phyloP scores from a whole-genome alignment of 2,797 vertebrate genomes.

The Pseudomugil tenellus region DNA sequence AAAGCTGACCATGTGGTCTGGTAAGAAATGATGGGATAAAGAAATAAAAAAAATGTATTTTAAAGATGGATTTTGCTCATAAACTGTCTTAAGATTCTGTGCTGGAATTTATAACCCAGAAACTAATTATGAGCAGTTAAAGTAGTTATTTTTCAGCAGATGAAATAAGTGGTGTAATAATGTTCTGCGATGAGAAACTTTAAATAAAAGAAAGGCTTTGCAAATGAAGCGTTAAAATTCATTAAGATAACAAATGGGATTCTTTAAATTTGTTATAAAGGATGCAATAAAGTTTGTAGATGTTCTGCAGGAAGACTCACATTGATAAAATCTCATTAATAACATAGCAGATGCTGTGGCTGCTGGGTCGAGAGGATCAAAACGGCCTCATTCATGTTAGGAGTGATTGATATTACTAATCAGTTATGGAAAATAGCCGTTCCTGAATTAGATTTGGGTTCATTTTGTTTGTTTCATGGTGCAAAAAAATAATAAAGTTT shows the following conservation, averaged over 20 bases:
- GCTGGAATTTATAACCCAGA: neutral
- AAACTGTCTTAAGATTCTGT: too few species aligned
- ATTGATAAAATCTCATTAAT: constrained; percentile 43
- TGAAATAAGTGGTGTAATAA: constrained; percentile 35
- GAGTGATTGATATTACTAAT: neutral
- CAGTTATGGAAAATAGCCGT: neutral
- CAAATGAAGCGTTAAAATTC: constrained; percentile 47
- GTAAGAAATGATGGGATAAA: constrained; percentile 75
- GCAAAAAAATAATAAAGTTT: neutral
- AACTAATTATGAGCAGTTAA: neutral
- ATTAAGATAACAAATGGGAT: constrained; percentile 51
- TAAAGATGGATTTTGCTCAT: too few species aligned
- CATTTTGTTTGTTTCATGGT: neutral
- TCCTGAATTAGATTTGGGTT: neutral
- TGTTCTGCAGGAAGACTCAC: constrained; percentile 31
- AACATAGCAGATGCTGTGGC: constrained; percentile 19
- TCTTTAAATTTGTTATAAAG: constrained; percentile 42
- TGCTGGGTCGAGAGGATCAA: neutral
- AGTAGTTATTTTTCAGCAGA: too few species aligned
- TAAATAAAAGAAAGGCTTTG: too few species aligned
- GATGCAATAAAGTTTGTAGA: constrained; percentile 33
- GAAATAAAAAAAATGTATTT: too few species aligned
- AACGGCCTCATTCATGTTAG: neutral
- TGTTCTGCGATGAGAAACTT: constrained; percentile 13
- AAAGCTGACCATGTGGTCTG: constrained; percentile 94